Evolutionary conservation across 2,888 invertebrate species (phyloP), one percentile per base, ranked within the genome.

Genomic region (Rhingia rostrata): DNA sequence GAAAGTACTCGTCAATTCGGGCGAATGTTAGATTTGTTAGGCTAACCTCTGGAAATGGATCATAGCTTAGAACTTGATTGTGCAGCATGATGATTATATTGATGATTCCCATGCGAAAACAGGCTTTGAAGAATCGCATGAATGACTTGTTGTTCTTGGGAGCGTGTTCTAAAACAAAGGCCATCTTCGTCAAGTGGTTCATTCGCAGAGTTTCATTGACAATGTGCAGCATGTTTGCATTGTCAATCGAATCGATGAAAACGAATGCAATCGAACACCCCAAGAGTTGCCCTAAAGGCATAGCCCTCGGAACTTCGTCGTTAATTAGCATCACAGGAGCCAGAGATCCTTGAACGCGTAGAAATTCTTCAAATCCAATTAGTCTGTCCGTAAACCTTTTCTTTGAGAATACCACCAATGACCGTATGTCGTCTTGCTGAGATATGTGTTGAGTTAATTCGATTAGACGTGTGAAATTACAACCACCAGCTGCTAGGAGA

Each of bases 41-140:
- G 5, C 22, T 69, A 2, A 83, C 83, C 2, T 3, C 39, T 7
- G 83, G 83, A 10, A 83, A 83, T 1, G 83, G 83, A 4, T 78
- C 54, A 30, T 73, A 83, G 12, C 56, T 41, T 10, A 83, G 4
- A 49, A 73, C 63, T 33, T 67, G 45, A 33, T 63, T 39, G 7
- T 51, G 14, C 0, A 35, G n/a, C 61, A 78, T 51, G 0, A 78
- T 3, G 4, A 83, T 35, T 0, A 83, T 14, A 39, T 83, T 78
- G 9, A 83, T 78, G 3, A 83, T 73, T 0, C 83, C 83, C 39
- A 83, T 43, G 1, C 61, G 67, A 0, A 78, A 12, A 41, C 83
- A 83, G 0, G 9, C 47, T 45, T 39, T n/a, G 7, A 83, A 83
- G 30, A 83, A 83, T 0, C 14, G n/a, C 4, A 7, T 10, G n/a